A percentile compares a stretch with the other conserved stretches of the same genome.
Evolutionary conservation across 2,797 vertebrate species (phyloP).

Genomic region (Hyperoplus immaculatus): DNA sequence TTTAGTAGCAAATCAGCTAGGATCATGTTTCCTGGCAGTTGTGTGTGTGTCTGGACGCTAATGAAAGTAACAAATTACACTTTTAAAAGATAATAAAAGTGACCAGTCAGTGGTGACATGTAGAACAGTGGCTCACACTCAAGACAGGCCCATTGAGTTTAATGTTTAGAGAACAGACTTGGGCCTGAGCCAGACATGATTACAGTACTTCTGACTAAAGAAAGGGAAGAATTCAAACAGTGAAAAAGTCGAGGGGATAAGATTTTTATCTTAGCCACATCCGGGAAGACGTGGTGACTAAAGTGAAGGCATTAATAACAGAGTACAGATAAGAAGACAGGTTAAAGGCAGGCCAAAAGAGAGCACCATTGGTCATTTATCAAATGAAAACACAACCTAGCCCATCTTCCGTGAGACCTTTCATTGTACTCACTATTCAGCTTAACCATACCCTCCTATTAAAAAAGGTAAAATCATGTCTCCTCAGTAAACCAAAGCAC

Average conservation of each 20-base stretch:
- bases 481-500: constrained; percentile 8
- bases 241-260: constrained; percentile 64
- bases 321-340: constrained; percentile 23
- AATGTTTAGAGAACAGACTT: constrained; percentile 42
- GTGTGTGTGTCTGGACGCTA: constrained; percentile 7
- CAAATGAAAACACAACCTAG: constrained; percentile 26
- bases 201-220: constrained; percentile 50
- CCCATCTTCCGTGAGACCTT: constrained; percentile 17
- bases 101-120: constrained; percentile 7
- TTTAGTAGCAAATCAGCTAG: constrained; percentile 32
- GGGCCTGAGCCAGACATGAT: constrained; percentile 44
- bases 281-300: constrained; percentile 52
- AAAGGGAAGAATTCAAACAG: constrained; percentile 59
- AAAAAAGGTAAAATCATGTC: constrained; percentile 15
- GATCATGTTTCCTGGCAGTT: constrained; percentile 21
- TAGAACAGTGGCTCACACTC: constrained; percentile 15
- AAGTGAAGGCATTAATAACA: constrained; percentile 53
- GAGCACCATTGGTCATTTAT: constrained; percentile 24
- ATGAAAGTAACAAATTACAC: constrained; percentile 19
- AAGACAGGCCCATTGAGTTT: constrained; percentile 11
- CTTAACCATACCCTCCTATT: constrained; percentile 38
- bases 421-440: constrained; percentile 1
- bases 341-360: constrained; percentile 27
- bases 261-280: constrained; percentile 65
- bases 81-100: constrained; percentile 34